A percentile compares a stretch with the other conserved stretches of the same genome.
Evolutionary conservation across 1,140 invertebrate genomes (phyloP).

Genomic region (Popillia japonica): DNA sequence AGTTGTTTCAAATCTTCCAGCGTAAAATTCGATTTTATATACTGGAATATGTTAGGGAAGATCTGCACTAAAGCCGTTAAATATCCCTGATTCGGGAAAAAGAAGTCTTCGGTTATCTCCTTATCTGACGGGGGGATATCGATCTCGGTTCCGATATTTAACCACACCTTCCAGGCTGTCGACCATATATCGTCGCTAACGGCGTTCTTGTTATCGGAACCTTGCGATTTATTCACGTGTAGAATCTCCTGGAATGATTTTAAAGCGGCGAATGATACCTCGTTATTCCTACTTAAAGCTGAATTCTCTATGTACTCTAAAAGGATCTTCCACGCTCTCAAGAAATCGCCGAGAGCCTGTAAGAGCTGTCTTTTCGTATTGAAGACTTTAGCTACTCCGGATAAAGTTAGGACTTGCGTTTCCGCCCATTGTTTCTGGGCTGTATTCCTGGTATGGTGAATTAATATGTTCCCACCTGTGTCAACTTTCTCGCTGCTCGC

Average conservation of each 20-base stretch:
- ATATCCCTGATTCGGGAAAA: conserved; percentile 91
- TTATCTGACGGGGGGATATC: conserved; percentile 71
- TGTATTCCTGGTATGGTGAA: conserved; percentile 98
- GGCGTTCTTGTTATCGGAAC: conserved; percentile 55
- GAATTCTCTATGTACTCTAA: conserved; percentile 94
- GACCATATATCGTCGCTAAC: conserved; percentile 72
- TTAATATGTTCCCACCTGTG: conserved; percentile 86
- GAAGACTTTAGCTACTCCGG: conserved; percentile 76
- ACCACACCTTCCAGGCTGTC: conserved; percentile 85
- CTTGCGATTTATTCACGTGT: conserved; percentile 66
- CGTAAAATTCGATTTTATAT: conserved; percentile 82
- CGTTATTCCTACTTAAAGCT: conserved; percentile 89
- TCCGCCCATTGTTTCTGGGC: conserved; percentile 99
- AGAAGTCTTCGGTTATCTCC: conserved; percentile 67
- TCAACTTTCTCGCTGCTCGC: conserved; percentile 95
- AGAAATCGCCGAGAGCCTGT: conserved; percentile 88
- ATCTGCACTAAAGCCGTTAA: conserved; percentile 93
- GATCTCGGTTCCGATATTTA: conserved; percentile 83
- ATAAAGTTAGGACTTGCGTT: conserved; percentile 75
- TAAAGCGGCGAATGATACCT: conserved; percentile 92
- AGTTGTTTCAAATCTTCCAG: conserved; percentile 81
- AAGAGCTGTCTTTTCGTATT: conserved; percentile 89
- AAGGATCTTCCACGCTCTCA: conserved; percentile 89
- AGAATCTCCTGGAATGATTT: conserved; percentile 97
- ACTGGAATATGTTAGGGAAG: conserved; percentile 91